A percentile compares a stretch with the other conserved stretches of the same genome.
These are phyloP conservation scores for Etia nguti DNA, from an alignment of 2,113 vertebrate species.

Conservation along the genomic window DNA sequence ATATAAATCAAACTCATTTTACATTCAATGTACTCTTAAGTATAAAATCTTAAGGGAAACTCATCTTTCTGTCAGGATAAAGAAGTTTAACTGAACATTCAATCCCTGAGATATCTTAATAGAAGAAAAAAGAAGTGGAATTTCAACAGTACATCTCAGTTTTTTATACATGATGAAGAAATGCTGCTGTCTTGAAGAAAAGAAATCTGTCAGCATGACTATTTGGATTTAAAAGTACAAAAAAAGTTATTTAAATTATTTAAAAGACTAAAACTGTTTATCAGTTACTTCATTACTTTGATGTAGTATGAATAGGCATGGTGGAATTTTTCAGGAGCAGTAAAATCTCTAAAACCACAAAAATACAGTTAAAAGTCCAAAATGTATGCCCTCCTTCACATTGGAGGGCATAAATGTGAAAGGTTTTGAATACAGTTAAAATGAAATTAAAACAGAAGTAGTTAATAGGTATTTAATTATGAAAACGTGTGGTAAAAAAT, in stretches of 20 bases:
- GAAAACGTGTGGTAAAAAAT: background rate
- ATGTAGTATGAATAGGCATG: background rate
- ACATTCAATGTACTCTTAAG: background rate
- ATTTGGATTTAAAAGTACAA: background rate
- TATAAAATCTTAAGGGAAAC: background rate
- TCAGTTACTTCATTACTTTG: background rate
- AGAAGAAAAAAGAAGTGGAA: background rate
- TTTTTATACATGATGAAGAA: too few relatives aligned
- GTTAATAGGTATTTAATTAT: background rate
- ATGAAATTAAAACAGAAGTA: background rate
- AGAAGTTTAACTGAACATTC: background rate
- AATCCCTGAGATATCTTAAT: background rate
- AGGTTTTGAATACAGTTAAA: background rate
- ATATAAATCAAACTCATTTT: background rate
- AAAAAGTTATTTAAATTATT: background rate
- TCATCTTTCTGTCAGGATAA: background rate
- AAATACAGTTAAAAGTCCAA: background rate
- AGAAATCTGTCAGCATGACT: too few relatives aligned
- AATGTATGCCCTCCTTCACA: background rate
- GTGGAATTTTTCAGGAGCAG: rapidly evolving
- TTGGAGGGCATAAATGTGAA: background rate
- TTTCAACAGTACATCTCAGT: background rate
- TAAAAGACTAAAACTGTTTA: background rate
- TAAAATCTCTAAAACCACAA: background rate
- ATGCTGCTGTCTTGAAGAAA: too few relatives aligned